Evolutionary conservation across 2,888 invertebrate species (phyloP), one percentile per base, ranked within the genome.

Genomic region (Galerucella pusilla): DNA sequence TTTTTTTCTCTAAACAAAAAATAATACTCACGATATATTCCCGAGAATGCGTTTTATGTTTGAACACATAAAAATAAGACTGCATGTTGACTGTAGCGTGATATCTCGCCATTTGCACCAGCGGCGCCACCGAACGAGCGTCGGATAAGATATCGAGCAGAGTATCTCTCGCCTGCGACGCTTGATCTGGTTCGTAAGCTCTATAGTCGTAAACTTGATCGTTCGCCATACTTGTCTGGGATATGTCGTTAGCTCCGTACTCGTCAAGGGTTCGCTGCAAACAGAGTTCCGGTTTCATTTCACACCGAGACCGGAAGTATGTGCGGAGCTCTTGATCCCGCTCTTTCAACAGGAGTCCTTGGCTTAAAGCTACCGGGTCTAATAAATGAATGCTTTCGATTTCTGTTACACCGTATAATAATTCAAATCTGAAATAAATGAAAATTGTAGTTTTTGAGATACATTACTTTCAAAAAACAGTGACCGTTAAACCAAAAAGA

Each of bases 131-230:
- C 25, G 95, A 94, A 74, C 95, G 91, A 9, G 96, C 96, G 88
- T 98, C 97, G 71, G 97, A 96, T 77, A 98, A 90, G 75, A 97
- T 92, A 85, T 96, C 95, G 78, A 98, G 90, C 6, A 97, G 92
- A 69, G 93, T 91, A 86, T 97, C 95, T 46, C 96, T 81, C 12
- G 86, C 85, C 49, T 83, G 73, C 42, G 83, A 81, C 6, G 85
- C 86, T 71, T 80, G 82, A 75, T 85, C 85, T 5, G 84, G 81
- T 66, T 83, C 84, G 66, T 79, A 74, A 28, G 78, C 80, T 59
- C 76, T 80, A 75, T 79, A 78, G 25, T 69, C 77, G 67, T 80
- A 81, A 49, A 74, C 74, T 25, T 78, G 81, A 71, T 84, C 84
- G 6, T 42, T 66, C 60, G 66, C 60, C 49, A 65, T 59, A 45